Evolutionary conservation across 2,113 vertebrate species (phyloP), one percentile per base, ranked within the genome.

Genomic region (Semnornis frantzii): DNA sequence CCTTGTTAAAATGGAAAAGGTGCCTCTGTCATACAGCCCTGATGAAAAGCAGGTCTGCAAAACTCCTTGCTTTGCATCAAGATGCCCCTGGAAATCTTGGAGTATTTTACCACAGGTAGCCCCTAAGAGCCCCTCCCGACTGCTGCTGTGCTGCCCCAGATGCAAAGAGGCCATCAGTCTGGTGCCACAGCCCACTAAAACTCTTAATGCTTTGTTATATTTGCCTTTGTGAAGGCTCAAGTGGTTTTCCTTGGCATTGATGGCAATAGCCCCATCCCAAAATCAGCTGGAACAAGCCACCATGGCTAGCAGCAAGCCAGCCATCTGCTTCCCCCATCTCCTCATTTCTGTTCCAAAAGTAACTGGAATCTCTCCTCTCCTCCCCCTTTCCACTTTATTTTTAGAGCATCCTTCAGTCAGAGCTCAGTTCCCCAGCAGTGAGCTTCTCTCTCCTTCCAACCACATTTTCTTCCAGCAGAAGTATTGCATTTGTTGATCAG

Each of bases 271-370:
- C 31, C 81, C 54, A 65, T 58, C 87, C 60, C 92, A 30, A 86
- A 15, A 75, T 68, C 39, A 81, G 62, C 34, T 39, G 72, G 85
- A 97, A 72, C 37, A 23, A 74, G 18, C 54, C 50, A 68, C 77
- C 8, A 11, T 13, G 34, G 62, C 39, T 15, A 59, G 74, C 48
- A 89, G 79, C 33, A 44, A 74, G 55, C 69, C 86, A 89, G 59
- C 85, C 95, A 96, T 94, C 95, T 96, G 96, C 83, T 94, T 89
- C 90, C 62, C 68, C 52, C 57, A 69, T 85, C 69, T 62, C 76
- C 63, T 68, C 68, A 4, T 9, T 62, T 50, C 73, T 90, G 31
- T 75, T 96, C 92, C 93, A 92, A 52, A 54, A 81, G 70, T 27
- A 66, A 70, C 54, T 82, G 83, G 69, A 78, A 91, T 76, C 75